These are phyloP conservation scores for Polyodon spathula DNA, from an alignment of 2,113 vertebrate genomes.

Conservation along the genomic window DNA sequence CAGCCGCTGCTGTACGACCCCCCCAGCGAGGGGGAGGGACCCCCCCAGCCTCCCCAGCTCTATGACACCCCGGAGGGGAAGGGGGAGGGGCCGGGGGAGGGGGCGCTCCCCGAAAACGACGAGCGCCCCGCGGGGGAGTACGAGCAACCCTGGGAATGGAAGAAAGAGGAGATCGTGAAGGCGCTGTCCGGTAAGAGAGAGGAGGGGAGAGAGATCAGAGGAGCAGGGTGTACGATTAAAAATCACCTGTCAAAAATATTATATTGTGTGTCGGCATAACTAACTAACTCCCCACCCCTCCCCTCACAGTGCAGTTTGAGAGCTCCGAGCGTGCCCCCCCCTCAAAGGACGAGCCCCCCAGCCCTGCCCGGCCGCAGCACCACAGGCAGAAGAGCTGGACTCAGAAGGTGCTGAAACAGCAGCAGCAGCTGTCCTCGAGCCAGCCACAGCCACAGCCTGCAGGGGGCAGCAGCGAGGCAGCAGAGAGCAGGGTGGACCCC, in stretches of 20 bases:
- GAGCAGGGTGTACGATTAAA: background rate
- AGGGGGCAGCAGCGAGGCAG: constrained; percentile 47
- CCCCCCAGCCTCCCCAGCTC: constrained; percentile 43
- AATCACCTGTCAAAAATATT: too few species aligned
- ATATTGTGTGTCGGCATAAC: too few species aligned
- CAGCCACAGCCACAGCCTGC: constrained; percentile 30
- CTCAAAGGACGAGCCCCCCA: constrained; percentile 54
- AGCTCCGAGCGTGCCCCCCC: constrained; percentile 52
- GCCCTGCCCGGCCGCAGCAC: constrained; percentile 27
- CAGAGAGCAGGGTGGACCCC: constrained; percentile 61
- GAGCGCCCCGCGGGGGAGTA: constrained; percentile 63
- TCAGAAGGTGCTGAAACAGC: constrained; percentile 66
- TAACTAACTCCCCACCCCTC: too few species aligned
- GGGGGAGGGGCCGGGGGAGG: constrained; percentile 17
- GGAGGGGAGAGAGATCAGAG: background rate
- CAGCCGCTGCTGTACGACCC: constrained; percentile 69
- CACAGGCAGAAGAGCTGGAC: constrained; percentile 85
- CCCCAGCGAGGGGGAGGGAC: constrained; percentile 31
- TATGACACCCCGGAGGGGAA: constrained; percentile 54
- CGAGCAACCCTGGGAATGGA: constrained; percentile 84
- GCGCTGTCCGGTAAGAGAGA: constrained; percentile 66
- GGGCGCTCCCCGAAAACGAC: constrained; percentile 49
- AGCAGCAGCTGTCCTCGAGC: too few species aligned
- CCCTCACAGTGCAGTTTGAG: constrained; percentile 87
- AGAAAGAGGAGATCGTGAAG: constrained; percentile 72